Conservation (phyloP, 2,888 invertebrate species). For the Sisyra terminalis region DNA sequence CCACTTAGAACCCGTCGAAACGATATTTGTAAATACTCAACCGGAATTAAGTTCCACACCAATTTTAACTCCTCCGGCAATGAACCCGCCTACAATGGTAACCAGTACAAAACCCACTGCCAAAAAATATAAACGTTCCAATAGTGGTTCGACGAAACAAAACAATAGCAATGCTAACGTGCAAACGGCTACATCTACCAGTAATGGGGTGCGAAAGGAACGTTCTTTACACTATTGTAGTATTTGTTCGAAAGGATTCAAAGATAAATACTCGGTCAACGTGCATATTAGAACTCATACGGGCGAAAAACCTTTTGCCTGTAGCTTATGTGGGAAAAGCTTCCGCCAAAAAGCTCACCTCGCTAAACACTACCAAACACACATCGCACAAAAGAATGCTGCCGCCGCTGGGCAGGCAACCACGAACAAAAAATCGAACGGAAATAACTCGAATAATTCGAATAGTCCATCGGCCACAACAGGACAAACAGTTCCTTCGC, state of each 20-base stretch:
- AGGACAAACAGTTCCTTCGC: constrained; percentile 2
- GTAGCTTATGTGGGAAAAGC: constrained; percentile 84
- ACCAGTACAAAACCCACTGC: constrained; percentile 42
- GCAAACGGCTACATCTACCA: constrained; percentile 37
- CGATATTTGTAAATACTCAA: constrained; percentile 14
- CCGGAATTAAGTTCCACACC: constrained; percentile 16
- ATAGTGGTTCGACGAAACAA: constrained; percentile 17
- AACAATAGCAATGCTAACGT: constrained; percentile 14
- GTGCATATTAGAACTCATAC: constrained; percentile 96
- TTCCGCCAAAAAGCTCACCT: constrained; percentile 85
- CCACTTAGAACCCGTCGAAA: constrained; percentile 32
- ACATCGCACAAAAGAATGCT: constrained; percentile 69
- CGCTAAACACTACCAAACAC: constrained; percentile 86
- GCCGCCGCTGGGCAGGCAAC: constrained; percentile 42
- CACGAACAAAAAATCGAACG: constrained; percentile 16
- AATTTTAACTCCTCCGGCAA: constrained; percentile 29
- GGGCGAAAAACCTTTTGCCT: constrained; percentile 94
- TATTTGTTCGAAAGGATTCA: constrained; percentile 86
- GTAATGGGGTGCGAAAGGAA: constrained; percentile 66
- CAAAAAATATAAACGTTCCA: constrained; percentile 56
- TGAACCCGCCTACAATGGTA: constrained; percentile 39
- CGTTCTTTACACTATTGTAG: constrained; percentile 81
- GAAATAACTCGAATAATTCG: neutral
- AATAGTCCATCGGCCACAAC: neutral
- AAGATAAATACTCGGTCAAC: constrained; percentile 93